Conservation (phyloP, 2,797 vertebrate species). For the Clamator glandarius region DNA sequence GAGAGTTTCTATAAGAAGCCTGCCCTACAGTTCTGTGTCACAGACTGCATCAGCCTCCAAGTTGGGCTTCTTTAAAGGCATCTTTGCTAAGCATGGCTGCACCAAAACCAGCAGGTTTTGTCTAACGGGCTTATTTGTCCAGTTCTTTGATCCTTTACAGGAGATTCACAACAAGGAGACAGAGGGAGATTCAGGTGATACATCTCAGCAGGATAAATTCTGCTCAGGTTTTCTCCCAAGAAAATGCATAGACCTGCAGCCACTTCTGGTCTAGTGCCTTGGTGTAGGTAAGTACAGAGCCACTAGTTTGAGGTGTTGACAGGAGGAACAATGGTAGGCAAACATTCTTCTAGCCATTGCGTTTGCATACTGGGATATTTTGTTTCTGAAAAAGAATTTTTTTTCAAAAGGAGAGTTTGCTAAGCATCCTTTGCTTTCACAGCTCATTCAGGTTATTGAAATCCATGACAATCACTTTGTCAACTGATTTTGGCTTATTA, state of each 20-base stretch:
- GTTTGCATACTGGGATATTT: not conserved
- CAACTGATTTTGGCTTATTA: not conserved
- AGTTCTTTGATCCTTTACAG: not conserved
- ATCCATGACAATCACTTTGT: not conserved
- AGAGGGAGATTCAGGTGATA: not conserved
- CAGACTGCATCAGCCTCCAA: not conserved
- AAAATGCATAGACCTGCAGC: not conserved
- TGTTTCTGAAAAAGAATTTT: not conserved
- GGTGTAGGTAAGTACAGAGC: not conserved
- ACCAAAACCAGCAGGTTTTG: not conserved
- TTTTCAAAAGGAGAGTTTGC: not conserved
- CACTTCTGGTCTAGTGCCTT: not conserved
- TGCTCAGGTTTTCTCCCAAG: not conserved
- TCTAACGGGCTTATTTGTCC: not conserved
- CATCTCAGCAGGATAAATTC: not conserved
- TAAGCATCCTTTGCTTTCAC: not conserved
- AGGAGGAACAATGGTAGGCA: fast-evolving
- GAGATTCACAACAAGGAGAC: not conserved
- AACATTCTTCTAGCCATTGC: not conserved
- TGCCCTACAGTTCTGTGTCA: not conserved
- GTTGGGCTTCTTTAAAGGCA: not conserved
- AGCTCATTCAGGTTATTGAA: not conserved
- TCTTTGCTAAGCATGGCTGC: not conserved
- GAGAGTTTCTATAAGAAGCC: not conserved
- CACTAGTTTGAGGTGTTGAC: not conserved